phyloP scores from a whole-genome alignment of 2,888 invertebrate genomes.

The Creontiades dilutus region DNA sequence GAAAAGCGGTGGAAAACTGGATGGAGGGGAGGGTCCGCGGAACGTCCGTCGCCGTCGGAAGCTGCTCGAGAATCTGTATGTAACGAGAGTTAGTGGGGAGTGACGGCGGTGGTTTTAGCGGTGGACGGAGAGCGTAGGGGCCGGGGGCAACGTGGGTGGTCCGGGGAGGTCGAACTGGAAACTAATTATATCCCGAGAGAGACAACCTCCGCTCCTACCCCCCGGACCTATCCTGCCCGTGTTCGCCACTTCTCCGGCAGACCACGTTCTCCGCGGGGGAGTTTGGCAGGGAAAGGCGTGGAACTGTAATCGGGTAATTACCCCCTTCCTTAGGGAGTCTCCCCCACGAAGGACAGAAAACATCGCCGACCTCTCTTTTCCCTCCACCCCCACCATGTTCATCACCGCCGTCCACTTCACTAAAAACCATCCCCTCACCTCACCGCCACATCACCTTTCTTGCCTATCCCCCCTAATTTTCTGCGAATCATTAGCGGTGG shows the following conservation, averaged over 20 bases:
- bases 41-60: not conserved
- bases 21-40: not conserved
- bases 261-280: not conserved
- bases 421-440: not conserved
- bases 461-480: conserved; percentile 40
- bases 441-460: not conserved
- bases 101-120: not conserved
- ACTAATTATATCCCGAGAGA: conserved; percentile 48
- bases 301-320: conserved; percentile 62
- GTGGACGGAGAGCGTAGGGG: not conserved
- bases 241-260: not conserved
- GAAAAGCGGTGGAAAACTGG: not conserved
- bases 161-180: conserved; percentile 35
- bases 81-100: conserved; percentile 35
- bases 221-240: not conserved
- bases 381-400: not conserved
- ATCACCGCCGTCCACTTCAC: not conserved
- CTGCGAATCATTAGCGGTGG: conserved; percentile 53
- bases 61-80: conserved; percentile 22
- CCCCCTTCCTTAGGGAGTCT: conserved; percentile 44
- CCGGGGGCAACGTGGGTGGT: not conserved
- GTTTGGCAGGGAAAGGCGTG: not conserved
- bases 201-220: not conserved
- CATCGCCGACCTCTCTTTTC: conserved; percentile 24
- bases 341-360: conserved; percentile 46